Conservation (phyloP, 2,888 invertebrate genomes). For the Pterobdella sp. region DNA sequence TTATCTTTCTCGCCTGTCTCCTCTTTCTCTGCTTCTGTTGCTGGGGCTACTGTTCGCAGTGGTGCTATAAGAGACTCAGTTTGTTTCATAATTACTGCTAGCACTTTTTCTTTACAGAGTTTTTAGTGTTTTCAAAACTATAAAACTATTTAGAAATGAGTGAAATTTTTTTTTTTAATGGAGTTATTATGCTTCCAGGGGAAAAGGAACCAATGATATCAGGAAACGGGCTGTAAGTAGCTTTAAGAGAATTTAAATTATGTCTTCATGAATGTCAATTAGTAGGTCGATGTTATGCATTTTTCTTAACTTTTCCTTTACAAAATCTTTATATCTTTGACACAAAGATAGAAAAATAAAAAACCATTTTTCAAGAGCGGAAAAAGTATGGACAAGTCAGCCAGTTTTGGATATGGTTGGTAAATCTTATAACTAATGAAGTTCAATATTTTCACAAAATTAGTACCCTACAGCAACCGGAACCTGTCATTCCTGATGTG, state of each 20-base stretch:
- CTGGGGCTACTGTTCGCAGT: conserved; percentile 4
- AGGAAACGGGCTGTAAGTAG: too few species aligned
- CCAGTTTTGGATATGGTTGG: neutral
- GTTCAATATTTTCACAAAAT: neutral
- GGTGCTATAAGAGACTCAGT: neutral
- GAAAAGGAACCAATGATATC: too few species aligned
- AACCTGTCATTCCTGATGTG: neutral
- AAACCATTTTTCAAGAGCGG: neutral
- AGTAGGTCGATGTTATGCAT: too few species aligned
- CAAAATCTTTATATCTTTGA: too few species aligned
- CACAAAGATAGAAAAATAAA: too few species aligned
- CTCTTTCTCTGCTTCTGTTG: conserved; percentile 36
- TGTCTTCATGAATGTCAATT: too few species aligned
- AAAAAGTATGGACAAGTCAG: neutral
- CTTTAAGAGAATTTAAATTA: too few species aligned
- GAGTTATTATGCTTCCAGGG: too few species aligned
- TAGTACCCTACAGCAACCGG: neutral
- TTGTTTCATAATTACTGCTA: neutral
- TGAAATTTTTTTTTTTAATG: too few species aligned
- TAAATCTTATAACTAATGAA: neutral
- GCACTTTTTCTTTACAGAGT: neutral
- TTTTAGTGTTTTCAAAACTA: neutral
- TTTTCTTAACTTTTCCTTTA: too few species aligned
- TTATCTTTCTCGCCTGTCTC: conserved; percentile 33
- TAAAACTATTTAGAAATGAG: neutral